Conservation (phyloP, 2,888 invertebrate species). For the Heliconius ethilla region DNA sequence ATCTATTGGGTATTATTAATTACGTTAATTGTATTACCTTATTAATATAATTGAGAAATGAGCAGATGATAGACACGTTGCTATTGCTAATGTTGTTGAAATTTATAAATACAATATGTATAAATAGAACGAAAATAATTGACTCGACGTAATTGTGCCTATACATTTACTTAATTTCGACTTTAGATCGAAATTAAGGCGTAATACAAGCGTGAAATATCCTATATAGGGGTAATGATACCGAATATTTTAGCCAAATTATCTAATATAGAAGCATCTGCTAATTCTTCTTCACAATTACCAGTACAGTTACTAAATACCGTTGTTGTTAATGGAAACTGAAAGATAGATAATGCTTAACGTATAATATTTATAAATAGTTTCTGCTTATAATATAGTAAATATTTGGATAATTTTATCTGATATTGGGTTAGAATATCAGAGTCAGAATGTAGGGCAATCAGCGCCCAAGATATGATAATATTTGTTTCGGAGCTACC, state of each 20-base stretch:
- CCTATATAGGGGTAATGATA: no score
- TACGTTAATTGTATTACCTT: no score
- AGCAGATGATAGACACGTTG: not conserved
- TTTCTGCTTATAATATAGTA: not conserved
- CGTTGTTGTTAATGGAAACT: no score
- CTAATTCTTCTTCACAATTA: no score
- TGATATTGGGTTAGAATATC: not conserved
- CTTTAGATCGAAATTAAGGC: no score
- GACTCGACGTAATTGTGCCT: not conserved
- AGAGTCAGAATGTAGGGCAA: slow-evolving; percentile 1
- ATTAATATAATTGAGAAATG: not conserved
- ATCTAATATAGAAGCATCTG: no score
- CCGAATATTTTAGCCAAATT: no score
- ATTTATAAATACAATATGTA: not conserved
- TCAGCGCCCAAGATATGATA: slow-evolving; percentile 26
- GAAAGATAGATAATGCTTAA: no score
- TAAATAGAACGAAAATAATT: not conserved
- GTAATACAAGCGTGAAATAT: no score
- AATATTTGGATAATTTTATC: not conserved
- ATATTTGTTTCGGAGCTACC: slow-evolving; percentile 33
- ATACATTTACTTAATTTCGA: no score
- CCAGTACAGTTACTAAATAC: no score
- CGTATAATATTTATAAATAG: not conserved
- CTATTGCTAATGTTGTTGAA: not conserved
- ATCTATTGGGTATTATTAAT: no score